Evolutionary conservation across 2,113 vertebrate genomes (phyloP), one percentile per base, ranked within the genome.

Genomic region (Leptodactylus fuscus): DNA sequence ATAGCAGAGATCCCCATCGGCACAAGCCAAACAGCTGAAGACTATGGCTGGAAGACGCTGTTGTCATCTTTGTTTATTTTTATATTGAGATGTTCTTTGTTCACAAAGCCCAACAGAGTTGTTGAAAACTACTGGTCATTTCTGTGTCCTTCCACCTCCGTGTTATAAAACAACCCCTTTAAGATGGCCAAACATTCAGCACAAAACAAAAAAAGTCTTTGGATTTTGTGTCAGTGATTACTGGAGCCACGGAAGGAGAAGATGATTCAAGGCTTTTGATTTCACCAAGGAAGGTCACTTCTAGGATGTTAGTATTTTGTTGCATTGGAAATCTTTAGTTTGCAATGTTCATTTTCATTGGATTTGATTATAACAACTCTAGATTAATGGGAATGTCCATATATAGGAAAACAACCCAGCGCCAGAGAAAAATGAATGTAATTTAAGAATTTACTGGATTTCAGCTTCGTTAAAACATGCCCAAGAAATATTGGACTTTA

Each of bases 251-350:
- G 3, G 22, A 44, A 13, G 18, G 10, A 71, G 22, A 22, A 22
- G 69, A 29, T n/a, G 69, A 71, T 36, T 70, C 22, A 34, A 70
- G 22, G 38, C 22, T 13, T 46, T 46, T 73, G 70, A 27, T 74
- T 74, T 48, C 41, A 13, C 41, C 41, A 46, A n/a, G 27, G 6
- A 74, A 48, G 71, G 71, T 74, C 71, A 74, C 41, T 48, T 46
- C 11, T 48, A 48, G 41, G n/a, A 48, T 15, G n/a, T 2, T 46
- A n/a, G 22, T 4, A 13, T 74, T 46, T 74, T 16, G 12, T 46
- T 74, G 71, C 24, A 74, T 46, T 74, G 71, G 22, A 74, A 74
- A 74, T 46, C 41, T 48, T 48, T 74, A 48, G 71, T 24, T 46
- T 11, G 20, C 38, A 27, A n/a, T 73, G 70, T 74, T 74, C 12